phyloP scores from a whole-genome alignment of 2,797 vertebrate species.

The Potorous gilbertii region DNA sequence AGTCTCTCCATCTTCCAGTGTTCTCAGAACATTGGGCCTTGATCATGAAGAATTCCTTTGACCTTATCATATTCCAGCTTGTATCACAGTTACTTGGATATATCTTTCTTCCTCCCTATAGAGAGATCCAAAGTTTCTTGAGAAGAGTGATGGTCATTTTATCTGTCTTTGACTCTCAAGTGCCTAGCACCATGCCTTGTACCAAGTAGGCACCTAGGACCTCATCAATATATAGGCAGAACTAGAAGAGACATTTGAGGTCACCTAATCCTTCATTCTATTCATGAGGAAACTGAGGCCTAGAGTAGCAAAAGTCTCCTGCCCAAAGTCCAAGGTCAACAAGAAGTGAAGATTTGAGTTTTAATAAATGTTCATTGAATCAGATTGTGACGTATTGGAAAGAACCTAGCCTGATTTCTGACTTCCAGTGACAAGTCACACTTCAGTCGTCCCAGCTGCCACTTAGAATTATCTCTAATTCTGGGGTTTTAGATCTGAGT shows the following conservation, averaged over 20 bases:
- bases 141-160: neutral
- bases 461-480: conserved; percentile 10
- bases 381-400: neutral
- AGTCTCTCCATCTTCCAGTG: neutral
- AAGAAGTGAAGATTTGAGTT: neutral
- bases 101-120: neutral
- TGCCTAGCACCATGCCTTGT: neutral
- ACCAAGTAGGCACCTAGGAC: neutral
- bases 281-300: neutral
- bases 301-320: neutral
- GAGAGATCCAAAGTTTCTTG: neutral
- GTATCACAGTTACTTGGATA: neutral
- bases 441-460: neutral
- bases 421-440: neutral
- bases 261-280: neutral
- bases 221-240: neutral
- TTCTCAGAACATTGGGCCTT: neutral
- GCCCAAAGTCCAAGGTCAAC: neutral
- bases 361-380: neutral
- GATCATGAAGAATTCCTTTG: neutral
- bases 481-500: conserved; percentile 33
- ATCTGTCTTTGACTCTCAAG: neutral
- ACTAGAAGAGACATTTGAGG: neutral
- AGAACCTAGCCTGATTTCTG: neutral
- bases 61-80: neutral